phyloP scores from a whole-genome alignment of 2,797 vertebrate species.

The Hippocampus kuda region DNA sequence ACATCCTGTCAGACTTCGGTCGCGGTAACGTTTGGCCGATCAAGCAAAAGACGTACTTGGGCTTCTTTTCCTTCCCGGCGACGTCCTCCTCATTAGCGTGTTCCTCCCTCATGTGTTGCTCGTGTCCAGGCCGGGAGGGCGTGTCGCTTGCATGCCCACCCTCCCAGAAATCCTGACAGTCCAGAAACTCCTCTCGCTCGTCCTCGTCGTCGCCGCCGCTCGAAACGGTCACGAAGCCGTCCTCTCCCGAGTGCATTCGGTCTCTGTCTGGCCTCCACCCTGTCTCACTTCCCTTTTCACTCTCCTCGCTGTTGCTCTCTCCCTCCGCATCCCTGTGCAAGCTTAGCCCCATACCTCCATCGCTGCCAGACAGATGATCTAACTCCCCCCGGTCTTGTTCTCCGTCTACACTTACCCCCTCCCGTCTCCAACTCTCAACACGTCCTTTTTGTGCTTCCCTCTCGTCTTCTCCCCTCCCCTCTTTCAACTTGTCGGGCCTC shows the following conservation, averaged over 20 bases:
- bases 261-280: slow-evolving; percentile 38
- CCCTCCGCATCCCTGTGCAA: slow-evolving; percentile 26
- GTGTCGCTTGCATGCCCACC: slow-evolving; percentile 10
- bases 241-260: slow-evolving; percentile 48
- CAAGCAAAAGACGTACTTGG: slow-evolving; percentile 58
- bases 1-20: slow-evolving; percentile 20
- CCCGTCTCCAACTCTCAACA: slow-evolving; percentile 6
- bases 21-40: slow-evolving; percentile 55
- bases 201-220: slow-evolving; percentile 57
- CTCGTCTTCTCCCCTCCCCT: slow-evolving; percentile 34
- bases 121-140: slow-evolving; percentile 15
- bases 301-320: slow-evolving; percentile 37
- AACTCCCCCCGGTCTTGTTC: slow-evolving; percentile 35
- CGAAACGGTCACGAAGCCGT: slow-evolving; percentile 59
- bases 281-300: slow-evolving; percentile 52
- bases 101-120: slow-evolving; percentile 18
- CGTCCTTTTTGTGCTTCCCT: slow-evolving; percentile 15
- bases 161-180: slow-evolving; percentile 59
- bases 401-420: slow-evolving; percentile 36
- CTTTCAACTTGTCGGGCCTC: slow-evolving; percentile 24
- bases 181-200: slow-evolving; percentile 52
- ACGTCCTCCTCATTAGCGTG: slow-evolving; percentile 20
- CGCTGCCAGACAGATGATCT: slow-evolving; percentile 30
- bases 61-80: slow-evolving; percentile 15
- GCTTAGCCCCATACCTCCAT: slow-evolving; percentile 24